phyloP scores from a whole-genome alignment of 2,113 vertebrate genomes.

The Alethe castanea region DNA sequence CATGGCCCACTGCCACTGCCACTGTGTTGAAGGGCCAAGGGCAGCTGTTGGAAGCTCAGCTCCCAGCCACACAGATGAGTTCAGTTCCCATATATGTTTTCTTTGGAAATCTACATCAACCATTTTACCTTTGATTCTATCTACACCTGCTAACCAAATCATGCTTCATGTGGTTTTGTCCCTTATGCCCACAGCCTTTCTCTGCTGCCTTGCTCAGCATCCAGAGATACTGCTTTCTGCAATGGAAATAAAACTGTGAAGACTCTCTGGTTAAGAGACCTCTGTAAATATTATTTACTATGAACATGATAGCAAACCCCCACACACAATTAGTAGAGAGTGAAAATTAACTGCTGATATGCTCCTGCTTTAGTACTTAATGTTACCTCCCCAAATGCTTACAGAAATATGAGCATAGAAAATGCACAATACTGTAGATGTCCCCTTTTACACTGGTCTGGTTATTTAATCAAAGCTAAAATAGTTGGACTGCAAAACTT shows the following conservation, averaged over 20 bases:
- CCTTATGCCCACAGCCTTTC: neutral
- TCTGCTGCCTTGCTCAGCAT: neutral
- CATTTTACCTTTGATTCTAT: neutral
- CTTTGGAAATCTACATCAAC: neutral
- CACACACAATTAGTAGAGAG: neutral
- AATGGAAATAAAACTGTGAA: neutral
- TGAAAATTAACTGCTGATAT: neutral
- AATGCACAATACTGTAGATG: neutral
- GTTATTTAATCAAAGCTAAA: neutral
- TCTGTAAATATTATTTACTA: neutral
- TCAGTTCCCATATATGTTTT: neutral
- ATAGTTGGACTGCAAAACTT: neutral
- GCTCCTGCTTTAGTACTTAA: neutral
- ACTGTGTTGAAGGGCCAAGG: neutral
- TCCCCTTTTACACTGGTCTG: neutral
- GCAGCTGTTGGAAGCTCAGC: neutral
- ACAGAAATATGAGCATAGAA: neutral
- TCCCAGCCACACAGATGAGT: rapidly evolving
- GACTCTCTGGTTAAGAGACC: neutral
- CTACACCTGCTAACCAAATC: neutral
- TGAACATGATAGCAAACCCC: neutral
- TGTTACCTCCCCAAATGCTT: neutral
- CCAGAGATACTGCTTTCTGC: neutral
- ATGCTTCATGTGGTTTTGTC: neutral
- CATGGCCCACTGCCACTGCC: neutral